phyloP scores from a whole-genome alignment of 2,888 invertebrate species.

The Brenthis ino region DNA sequence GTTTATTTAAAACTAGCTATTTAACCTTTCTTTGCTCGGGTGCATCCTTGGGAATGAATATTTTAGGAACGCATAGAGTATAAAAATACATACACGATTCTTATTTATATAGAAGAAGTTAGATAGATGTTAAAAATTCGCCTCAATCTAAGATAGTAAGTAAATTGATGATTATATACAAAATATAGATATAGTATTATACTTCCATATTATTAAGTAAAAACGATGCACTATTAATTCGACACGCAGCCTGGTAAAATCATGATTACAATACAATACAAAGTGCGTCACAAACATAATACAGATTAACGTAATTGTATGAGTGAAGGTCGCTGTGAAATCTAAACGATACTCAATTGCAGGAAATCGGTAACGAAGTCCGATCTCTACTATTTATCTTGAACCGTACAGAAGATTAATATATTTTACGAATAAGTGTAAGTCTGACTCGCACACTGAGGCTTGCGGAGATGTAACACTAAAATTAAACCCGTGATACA shows the following conservation, averaged over 20 bases:
- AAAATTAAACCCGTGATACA: no score
- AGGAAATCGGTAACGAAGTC: constrained; percentile 25
- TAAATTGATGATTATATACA: no score
- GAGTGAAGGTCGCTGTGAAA: constrained; percentile 35
- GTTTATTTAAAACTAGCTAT: no score
- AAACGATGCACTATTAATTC: constrained; percentile 7
- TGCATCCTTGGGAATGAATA: no score
- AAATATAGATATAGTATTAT: not conserved
- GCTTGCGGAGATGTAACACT: no score
- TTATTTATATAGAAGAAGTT: no score
- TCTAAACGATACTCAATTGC: constrained; percentile 32
- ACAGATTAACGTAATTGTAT: constrained; percentile 31
- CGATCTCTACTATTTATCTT: constrained; percentile 24
- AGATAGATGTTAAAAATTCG: no score
- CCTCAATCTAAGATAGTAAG: no score
- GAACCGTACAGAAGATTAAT: not conserved
- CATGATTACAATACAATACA: constrained; percentile 35
- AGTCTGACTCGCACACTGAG: not conserved
- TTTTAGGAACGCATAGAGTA: no score
- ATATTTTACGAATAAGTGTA: not conserved
- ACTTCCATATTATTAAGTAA: not conserved
- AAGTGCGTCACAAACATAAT: constrained; percentile 27
- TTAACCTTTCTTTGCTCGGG: no score
- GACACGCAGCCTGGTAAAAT: constrained; percentile 14
- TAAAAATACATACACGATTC: no score